phyloP scores from a whole-genome alignment of 2,797 vertebrate species.

The Enteromius argenteus region DNA sequence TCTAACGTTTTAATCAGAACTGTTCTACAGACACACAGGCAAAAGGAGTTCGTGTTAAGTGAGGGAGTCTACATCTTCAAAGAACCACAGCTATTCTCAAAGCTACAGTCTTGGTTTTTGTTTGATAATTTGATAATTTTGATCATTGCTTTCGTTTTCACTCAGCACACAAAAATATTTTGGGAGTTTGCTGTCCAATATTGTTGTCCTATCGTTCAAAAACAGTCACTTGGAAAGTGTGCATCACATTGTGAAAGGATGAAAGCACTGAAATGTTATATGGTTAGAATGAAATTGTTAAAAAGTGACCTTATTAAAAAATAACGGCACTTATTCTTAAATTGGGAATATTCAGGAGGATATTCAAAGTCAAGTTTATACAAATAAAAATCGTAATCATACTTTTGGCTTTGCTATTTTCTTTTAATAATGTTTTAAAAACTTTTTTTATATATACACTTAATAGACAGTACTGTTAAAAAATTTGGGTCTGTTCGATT shows the following conservation, averaged over 20 bases:
- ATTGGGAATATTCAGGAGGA: not conserved
- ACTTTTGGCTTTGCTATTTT: not conserved
- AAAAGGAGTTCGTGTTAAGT: not conserved
- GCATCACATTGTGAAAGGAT: not conserved
- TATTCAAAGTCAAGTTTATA: not conserved
- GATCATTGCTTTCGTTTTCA: not conserved
- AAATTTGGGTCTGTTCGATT: not conserved
- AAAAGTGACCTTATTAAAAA: not conserved
- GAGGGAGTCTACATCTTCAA: constrained; percentile 14
- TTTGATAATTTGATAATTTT: too few relatives aligned
- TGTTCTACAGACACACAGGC: constrained; percentile 23
- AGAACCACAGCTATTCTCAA: constrained; percentile 4
- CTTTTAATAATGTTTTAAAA: not conserved
- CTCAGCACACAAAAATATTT: not conserved
- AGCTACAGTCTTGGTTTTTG: not conserved
- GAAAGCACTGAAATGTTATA: not conserved
- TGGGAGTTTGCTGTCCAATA: not conserved
- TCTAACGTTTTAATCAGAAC: constrained; percentile 47
- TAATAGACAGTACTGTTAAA: not conserved
- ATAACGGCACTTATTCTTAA: not conserved
- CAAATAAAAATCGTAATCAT: not conserved
- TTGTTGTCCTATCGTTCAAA: not conserved
- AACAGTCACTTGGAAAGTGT: not conserved
- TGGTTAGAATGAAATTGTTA: not conserved
- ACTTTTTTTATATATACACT: not conserved